Evolutionary conservation across 2,888 invertebrate species (phyloP), one percentile per base, ranked within the genome.

Genomic region (Hemicrepidius hirtus): DNA sequence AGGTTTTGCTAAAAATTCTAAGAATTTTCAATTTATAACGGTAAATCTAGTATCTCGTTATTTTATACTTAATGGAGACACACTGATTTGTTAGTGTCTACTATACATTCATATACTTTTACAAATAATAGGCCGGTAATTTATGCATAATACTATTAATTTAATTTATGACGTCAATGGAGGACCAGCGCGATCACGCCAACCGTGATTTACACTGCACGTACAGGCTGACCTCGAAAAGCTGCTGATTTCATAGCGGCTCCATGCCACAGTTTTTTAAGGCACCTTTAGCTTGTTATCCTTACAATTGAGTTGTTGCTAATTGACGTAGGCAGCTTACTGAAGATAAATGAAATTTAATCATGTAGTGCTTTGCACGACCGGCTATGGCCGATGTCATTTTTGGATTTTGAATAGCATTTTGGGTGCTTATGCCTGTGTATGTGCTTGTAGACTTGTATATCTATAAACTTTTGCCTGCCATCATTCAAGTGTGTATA

Each of bases 201-300:
- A 79, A 75, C 72, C 70, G 75, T 80, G 82, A 83, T 83, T 82
- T 83, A 82, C 78, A 76, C 75, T 75, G 74, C 81, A 82, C 80
- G 81, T 80, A 80, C 72, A 77, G 74, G 75, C 70, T 76, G 77
- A 81, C 79, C 80, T 79, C 79, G 77, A 77, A 78, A 80, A 81
- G 81, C n/a, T 82, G 83, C 80, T 79, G 82, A 81, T 80, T 81
- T 82, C 81, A 81, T 79, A 76, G 77, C 77, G 75, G 62, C 74
- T 78, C 77, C 80, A 78, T 73, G 71, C 68, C 68, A 50, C 10
- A 59, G 63, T 59, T 75, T 65, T 41, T 72, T 74, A 66, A 50
- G 60, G 57, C 49, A 49, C 20, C 55, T 24, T n/a, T 63, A 35
- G 18, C 74, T 66, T 59, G 67, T 53, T 71, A 74, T 68, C 53